Evolutionary conservation across 2,797 vertebrate species (phyloP).

Genomic region (Syngnathus rostellatus): DNA sequence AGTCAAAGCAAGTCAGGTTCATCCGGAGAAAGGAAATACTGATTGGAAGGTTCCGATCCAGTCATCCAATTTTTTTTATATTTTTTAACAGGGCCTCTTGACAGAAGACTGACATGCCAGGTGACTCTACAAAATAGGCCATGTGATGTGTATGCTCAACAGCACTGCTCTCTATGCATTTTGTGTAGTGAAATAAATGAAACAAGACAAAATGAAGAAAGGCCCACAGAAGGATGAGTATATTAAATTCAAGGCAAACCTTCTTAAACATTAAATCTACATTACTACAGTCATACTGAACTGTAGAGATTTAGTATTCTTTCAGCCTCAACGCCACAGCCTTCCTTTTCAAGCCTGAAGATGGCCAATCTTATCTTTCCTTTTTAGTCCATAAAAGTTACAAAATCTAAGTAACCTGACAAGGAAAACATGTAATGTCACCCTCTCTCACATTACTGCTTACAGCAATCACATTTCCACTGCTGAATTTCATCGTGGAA

Average conservation of each 20-base stretch:
- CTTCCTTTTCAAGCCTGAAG: background rate
- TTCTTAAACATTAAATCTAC: conserved; percentile 11
- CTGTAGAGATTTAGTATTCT: background rate
- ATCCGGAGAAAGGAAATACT: conserved; percentile 39
- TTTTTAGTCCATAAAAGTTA: background rate
- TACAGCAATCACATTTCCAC: background rate
- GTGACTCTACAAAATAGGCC: conserved; percentile 21
- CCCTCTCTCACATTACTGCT: background rate
- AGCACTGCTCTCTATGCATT: background rate
- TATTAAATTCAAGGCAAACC: conserved; percentile 27
- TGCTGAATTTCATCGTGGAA: background rate
- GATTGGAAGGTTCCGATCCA: conserved; percentile 60
- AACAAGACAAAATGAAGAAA: conserved; percentile 6
- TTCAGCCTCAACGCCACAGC: background rate
- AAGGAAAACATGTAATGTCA: background rate
- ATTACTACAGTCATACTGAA: background rate
- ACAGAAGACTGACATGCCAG: conserved; percentile 25
- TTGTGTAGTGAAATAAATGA: background rate
- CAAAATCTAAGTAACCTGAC: background rate
- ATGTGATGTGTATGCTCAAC: conserved; percentile 7
- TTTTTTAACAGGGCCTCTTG: conserved; percentile 30
- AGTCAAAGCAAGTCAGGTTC: conserved; percentile 38
- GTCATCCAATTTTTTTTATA: conserved; percentile 48
- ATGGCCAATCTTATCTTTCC: background rate
- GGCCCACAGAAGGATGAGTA: conserved; percentile 12